phyloP scores from a whole-genome alignment of 1,140 invertebrate species.

The Potamilus streckersoni region DNA sequence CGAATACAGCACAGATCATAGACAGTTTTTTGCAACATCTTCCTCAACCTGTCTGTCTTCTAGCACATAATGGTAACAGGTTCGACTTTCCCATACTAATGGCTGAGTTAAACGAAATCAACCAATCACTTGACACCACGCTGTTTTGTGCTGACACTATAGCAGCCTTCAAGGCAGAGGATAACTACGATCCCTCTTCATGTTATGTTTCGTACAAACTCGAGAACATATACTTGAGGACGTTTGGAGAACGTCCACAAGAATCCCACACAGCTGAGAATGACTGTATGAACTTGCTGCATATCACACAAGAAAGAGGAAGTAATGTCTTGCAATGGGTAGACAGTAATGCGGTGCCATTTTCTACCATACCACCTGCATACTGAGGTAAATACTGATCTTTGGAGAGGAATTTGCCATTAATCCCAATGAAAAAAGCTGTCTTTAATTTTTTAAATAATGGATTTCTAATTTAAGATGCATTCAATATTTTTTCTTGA shows the following conservation, averaged over 20 bases:
- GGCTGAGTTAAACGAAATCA: conserved; percentile 67
- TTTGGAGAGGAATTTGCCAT: no score
- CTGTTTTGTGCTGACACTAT: conserved; percentile 57
- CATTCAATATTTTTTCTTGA: no score
- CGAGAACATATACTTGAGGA: conserved; percentile 46
- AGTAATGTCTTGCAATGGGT: conserved; percentile 48
- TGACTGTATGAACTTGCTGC: conserved; percentile 54
- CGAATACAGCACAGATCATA: conserved; percentile 71
- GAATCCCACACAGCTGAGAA: conserved; percentile 55
- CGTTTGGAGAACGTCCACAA: conserved; percentile 42
- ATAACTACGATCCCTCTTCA: conserved; percentile 12
- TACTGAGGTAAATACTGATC: no score
- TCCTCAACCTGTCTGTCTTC: conserved; percentile 77
- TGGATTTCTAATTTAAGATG: no score
- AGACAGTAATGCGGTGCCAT: conserved; percentile 42
- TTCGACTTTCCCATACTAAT: conserved; percentile 84
- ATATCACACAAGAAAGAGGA: conserved; percentile 39
- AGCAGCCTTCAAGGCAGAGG: conserved; percentile 39
- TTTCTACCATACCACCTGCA: conserved; percentile 8
- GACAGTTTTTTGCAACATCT: conserved; percentile 75
- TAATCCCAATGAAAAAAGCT: no score
- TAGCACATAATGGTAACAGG: conserved; percentile 82
- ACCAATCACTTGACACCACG: conserved; percentile 29
- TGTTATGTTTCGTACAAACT: conserved; percentile 45
- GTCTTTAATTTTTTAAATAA: no score